A percentile compares a stretch with the other conserved stretches of the same genome.
These are phyloP conservation scores for Pocillopora meandrina DNA, from an alignment of 92 coral and sea anemone genomes.

Conservation along the genomic window DNA sequence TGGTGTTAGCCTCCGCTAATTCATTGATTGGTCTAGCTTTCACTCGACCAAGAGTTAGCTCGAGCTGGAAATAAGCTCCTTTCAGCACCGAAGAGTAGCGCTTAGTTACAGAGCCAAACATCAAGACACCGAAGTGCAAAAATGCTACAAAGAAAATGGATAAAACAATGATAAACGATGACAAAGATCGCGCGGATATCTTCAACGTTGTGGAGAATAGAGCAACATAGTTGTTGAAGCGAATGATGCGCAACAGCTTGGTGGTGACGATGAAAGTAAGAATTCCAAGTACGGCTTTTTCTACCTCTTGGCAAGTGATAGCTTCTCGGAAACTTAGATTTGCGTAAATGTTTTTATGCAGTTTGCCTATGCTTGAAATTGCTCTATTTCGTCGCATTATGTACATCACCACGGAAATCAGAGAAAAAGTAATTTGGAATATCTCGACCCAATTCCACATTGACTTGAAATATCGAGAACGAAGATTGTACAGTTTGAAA, in stretches of 20 bases:
- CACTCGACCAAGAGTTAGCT: conserved; percentile 30
- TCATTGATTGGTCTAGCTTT: conserved; percentile 13
- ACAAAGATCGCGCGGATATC: conserved; percentile 26
- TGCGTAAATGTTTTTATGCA: conserved; percentile 50
- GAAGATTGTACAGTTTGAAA: conserved; percentile 31
- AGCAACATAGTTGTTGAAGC: conserved; percentile 67
- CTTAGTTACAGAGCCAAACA: conserved; percentile 46
- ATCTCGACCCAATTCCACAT: conserved; percentile 79
- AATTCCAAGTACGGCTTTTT: conserved; percentile 60
- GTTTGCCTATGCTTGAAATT: conserved; percentile 39
- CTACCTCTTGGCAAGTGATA: conserved; percentile 51
- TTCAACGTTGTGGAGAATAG: conserved; percentile 50
- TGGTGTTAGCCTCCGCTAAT: background rate
- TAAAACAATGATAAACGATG: conserved; percentile 42
- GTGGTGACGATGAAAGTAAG: conserved; percentile 54
- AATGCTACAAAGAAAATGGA: conserved; percentile 44
- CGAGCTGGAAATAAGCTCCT: conserved; percentile 40
- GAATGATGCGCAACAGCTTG: conserved; percentile 60
- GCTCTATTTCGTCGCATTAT: conserved; percentile 35
- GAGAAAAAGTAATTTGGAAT: conserved; percentile 55
- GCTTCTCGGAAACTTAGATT: conserved; percentile 59
- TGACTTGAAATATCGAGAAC: conserved; percentile 41
- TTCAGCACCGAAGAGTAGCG: conserved; percentile 43
- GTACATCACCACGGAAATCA: conserved; percentile 49
- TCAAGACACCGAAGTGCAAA: conserved; percentile 38